A percentile compares a stretch with the other conserved stretches of the same genome.
These are phyloP conservation scores for Idaea aversata DNA, from an alignment of 2,888 invertebrate species.

Conservation along the genomic window DNA sequence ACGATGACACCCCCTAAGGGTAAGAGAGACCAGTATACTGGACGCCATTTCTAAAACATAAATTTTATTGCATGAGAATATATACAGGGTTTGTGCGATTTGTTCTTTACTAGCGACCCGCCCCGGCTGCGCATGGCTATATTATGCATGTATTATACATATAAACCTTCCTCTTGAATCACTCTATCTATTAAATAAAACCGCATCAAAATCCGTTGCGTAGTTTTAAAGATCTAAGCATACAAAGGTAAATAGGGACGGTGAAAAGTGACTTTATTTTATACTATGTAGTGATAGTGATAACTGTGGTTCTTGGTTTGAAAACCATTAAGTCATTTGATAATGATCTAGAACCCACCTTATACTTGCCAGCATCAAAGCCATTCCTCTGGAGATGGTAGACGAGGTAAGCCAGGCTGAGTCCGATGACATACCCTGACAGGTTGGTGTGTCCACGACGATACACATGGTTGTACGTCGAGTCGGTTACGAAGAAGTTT, in stretches of 20 bases:
- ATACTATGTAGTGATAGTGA: too few species aligned
- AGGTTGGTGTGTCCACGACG: constrained; percentile 52
- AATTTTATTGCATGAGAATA: neutral
- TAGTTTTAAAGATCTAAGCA: too few species aligned
- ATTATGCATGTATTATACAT: too few species aligned
- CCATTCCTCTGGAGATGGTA: constrained; percentile 39
- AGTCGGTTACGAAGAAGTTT: constrained; percentile 26
- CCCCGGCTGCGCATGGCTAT: too few species aligned
- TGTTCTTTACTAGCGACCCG: too few species aligned
- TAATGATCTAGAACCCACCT: constrained; percentile 41
- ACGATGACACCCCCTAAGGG: constrained; percentile 26
- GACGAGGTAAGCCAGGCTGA: constrained; percentile 43
- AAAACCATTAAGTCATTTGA: too few species aligned
- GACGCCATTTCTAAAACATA: constrained; percentile 42
- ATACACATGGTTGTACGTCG: constrained; percentile 45
- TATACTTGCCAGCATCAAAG: constrained; percentile 28
- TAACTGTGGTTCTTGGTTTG: too few species aligned
- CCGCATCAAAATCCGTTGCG: too few species aligned
- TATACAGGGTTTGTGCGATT: neutral
- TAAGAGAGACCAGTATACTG: constrained; percentile 32
- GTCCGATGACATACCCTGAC: constrained; percentile 42
- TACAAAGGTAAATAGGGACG: too few species aligned
- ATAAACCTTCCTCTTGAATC: too few species aligned
- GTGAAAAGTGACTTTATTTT: too few species aligned
- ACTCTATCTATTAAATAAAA: too few species aligned